Percentiles rank a stretch among this genome's conserved stretches.
phyloP scores from a whole-genome alignment of 2,797 vertebrate species.

The Mormyrus proboscirostris region DNA sequence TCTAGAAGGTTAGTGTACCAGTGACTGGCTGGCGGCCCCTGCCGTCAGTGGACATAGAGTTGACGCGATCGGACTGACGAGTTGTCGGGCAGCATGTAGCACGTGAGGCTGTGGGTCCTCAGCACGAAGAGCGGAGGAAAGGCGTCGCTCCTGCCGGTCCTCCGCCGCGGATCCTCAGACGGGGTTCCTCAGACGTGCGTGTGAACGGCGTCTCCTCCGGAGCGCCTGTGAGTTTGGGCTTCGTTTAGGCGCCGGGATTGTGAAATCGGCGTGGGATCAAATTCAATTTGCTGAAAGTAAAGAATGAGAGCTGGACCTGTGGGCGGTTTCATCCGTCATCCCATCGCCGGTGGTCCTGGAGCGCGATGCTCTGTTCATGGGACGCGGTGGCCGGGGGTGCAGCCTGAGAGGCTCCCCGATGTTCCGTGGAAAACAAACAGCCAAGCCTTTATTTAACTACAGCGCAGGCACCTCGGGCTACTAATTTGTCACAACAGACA shows the following conservation, averaged over 20 bases:
- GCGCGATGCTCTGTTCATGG: not conserved
- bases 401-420: not conserved
- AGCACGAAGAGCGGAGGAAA: not conserved
- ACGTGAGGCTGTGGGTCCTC: not conserved
- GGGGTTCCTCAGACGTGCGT: not conserved
- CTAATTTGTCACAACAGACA: slow-evolving; percentile 8
- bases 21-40: not conserved
- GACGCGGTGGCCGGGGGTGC: not conserved
- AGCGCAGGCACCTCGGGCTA: not conserved
- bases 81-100: not conserved
- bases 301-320: not conserved
- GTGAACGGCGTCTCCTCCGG: not conserved
- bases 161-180: not conserved
- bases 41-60: not conserved
- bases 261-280: not conserved
- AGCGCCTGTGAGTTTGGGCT: not conserved
- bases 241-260: not conserved
- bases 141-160: not conserved
- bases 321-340: not conserved
- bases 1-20: not conserved
- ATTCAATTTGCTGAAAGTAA: not conserved
- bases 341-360: not conserved
- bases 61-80: not conserved
- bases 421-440: not conserved
- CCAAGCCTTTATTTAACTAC: not conserved